Percentiles rank a stretch among this genome's conserved stretches.
These are phyloP conservation scores for Hypothenemus hampei DNA, from an alignment of 1,140 invertebrate species.

Conservation along the genomic window DNA sequence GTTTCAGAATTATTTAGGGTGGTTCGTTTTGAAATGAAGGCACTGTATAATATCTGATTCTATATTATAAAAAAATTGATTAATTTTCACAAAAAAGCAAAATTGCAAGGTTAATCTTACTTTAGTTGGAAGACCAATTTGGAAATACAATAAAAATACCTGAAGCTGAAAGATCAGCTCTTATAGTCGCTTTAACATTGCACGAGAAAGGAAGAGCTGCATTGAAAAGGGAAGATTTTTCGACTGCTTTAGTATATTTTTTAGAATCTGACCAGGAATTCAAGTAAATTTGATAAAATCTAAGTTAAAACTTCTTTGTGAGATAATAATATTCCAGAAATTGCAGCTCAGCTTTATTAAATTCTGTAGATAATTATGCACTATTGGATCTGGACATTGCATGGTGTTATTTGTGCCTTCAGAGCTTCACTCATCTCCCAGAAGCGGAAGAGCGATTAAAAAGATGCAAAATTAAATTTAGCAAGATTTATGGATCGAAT, in stretches of 20 bases:
- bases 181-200: constrained; percentile 68
- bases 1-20: too few relatives aligned
- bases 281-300: constrained; percentile 46
- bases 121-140: constrained; percentile 70
- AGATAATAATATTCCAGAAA: constrained; percentile 46
- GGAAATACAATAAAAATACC: constrained; percentile 67
- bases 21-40: too few relatives aligned
- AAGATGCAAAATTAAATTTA: constrained; percentile 61
- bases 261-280: constrained; percentile 73
- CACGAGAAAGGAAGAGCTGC: constrained; percentile 71
- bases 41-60: too few relatives aligned
- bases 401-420: constrained; percentile 76
- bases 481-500: constrained; percentile 64
- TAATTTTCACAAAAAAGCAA: too few relatives aligned
- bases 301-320: neutral
- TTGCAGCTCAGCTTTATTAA: constrained; percentile 62
- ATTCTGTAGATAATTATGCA: constrained; percentile 74
- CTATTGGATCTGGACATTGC: constrained; percentile 75
- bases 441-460: constrained; percentile 64
- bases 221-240: constrained; percentile 59
- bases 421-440: constrained; percentile 63
- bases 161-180: constrained; percentile 56
- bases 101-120: neutral
- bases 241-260: constrained; percentile 64
- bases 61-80: too few relatives aligned